Percentiles rank a stretch among this genome's conserved stretches.
phyloP scores from a whole-genome alignment of 2,797 vertebrate genomes.

The Rhodeus uyekii region DNA sequence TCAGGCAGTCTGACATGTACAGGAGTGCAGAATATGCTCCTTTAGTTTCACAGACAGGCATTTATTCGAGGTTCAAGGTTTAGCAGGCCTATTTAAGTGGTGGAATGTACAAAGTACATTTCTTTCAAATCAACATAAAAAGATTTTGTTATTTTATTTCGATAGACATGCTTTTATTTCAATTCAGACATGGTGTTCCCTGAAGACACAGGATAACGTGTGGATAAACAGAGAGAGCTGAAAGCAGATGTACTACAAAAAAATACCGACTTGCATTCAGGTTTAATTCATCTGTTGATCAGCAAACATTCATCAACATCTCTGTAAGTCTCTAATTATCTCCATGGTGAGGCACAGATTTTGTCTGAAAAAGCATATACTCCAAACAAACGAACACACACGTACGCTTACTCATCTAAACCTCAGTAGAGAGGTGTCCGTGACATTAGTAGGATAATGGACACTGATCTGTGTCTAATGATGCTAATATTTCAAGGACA shows the following conservation, averaged over 20 bases:
- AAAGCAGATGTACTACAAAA: neutral
- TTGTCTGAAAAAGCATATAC: constrained; percentile 13
- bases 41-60: neutral
- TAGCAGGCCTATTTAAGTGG: neutral
- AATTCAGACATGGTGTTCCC: neutral
- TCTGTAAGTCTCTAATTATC: constrained; percentile 30
- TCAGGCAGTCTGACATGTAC: neutral
- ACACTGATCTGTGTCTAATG: constrained; percentile 24
- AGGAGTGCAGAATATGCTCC: neutral
- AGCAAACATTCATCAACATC: constrained; percentile 32
- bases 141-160: neutral
- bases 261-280: neutral
- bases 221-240: neutral
- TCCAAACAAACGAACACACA: constrained; percentile 13
- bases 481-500: constrained; percentile 36
- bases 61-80: neutral
- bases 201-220: neutral
- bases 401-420: neutral
- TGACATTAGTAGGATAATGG: constrained; percentile 43
- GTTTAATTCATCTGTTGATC: constrained; percentile 16
- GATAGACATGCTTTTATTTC: too few species aligned
- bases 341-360: neutral
- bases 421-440: constrained; percentile 22
- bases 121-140: neutral
- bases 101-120: neutral